Evolutionary conservation across 2,888 invertebrate species (phyloP), one percentile per base, ranked within the genome.

Genomic region (Hydroisotoma schaefferi): DNA sequence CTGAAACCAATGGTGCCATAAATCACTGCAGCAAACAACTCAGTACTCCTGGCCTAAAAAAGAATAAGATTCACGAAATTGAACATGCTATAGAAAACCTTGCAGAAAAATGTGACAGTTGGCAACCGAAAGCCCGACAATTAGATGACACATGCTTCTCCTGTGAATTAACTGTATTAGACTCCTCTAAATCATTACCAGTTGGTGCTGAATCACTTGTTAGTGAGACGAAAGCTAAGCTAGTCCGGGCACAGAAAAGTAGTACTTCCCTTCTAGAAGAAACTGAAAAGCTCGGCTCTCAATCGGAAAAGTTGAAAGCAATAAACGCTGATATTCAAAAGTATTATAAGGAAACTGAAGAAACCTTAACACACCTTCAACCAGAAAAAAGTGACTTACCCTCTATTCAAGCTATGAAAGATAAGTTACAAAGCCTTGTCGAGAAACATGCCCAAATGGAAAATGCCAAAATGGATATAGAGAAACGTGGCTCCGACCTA

Each of bases 21-120:
- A 87, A 87, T 70, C 89, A 91, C 71, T 82, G 88, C 62, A 87
- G 89, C 73, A 88, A 89, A 73, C 87, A 89, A 75, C 80, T 87
- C 18, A 5, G 23, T 20, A 53, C 61, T 2, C 57, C 63, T 23
- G 61, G 61, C 15, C 56, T 67, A 20, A 63, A 67, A 27, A 63
- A 63, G 27, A 61, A 57, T 20, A 61, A 61, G 40, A 63, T 65
- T 12, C 59, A 64, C 26, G 65, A 65, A 58, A 47, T 68, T 12
- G 68, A 68, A 26, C 59, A 62, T 26, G 57, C 63, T 46, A 59
- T 64, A 28, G 60, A 65, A 10, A 37, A 44, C 15, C 51, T 71
- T 8, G 47, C 44, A 1, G 63, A 69, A 43, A 72, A 71, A 55
- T 67, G 65, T 33, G 62, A 63, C 3, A 67, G 65, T 38, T 67